A percentile compares a stretch with the other conserved stretches of the same genome.
These are phyloP conservation scores for Sinella curviseta DNA, from an alignment of 1,140 invertebrate genomes.

Conservation along the genomic window DNA sequence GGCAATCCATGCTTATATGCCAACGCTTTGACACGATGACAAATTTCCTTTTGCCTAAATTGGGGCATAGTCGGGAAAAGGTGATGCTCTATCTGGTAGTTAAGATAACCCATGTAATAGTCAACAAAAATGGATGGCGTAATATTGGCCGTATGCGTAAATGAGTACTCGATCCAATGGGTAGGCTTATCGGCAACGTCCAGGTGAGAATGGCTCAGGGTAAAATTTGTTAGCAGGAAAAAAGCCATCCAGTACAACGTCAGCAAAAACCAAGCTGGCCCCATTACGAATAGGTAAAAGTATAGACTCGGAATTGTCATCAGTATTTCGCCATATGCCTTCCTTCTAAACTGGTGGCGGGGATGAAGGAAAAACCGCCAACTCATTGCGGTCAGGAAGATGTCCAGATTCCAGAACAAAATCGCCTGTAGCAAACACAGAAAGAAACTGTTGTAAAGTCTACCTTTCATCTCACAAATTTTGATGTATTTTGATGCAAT, in stretches of 20 bases:
- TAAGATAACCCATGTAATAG: not conserved
- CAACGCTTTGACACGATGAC: too few relatives aligned
- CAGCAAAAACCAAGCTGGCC: not conserved
- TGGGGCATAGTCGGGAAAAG: too few relatives aligned
- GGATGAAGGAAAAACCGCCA: constrained; percentile 1
- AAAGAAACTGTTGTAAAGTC: too few relatives aligned
- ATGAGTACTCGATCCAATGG: constrained; percentile 16
- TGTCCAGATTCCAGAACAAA: not conserved
- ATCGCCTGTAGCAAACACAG: too few relatives aligned
- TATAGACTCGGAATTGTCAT: not conserved
- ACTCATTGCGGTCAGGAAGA: not conserved
- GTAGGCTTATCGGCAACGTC: not conserved
- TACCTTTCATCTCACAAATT: too few relatives aligned
- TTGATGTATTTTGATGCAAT: too few relatives aligned
- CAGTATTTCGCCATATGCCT: not conserved
- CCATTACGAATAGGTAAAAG: not conserved
- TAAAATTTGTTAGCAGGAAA: constrained; percentile 31
- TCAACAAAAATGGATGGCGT: not conserved
- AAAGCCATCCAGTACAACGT: constrained; percentile 26
- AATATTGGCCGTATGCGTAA: not conserved
- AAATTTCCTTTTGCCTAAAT: too few relatives aligned
- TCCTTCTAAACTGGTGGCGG: not conserved
- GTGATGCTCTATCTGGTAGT: too few relatives aligned
- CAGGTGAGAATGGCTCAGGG: too few relatives aligned
- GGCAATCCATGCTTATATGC: not conserved